phyloP scores from a whole-genome alignment of 2,888 invertebrate genomes.

The Rhorus exstirpatorius region DNA sequence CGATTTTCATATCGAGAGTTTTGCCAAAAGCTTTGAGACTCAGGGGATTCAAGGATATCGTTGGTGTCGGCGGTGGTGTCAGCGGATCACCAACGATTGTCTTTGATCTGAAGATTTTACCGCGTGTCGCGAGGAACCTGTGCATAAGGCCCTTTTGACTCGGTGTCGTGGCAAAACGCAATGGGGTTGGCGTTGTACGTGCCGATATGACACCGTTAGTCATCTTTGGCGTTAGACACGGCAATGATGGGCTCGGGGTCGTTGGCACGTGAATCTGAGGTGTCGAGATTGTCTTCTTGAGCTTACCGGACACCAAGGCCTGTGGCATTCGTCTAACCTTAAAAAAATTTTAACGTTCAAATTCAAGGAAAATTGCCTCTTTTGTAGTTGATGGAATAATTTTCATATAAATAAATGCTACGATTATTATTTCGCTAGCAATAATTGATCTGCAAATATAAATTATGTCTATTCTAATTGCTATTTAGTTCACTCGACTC shows the following conservation, averaged over 20 bases:
- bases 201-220: slow-evolving; percentile 83
- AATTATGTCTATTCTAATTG: too few species aligned
- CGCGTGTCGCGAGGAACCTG: slow-evolving; percentile 91
- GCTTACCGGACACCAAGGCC: slow-evolving; percentile 79
- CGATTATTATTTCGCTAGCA: too few species aligned
- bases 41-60: slow-evolving; percentile 77
- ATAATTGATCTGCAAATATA: too few species aligned
- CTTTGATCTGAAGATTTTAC: slow-evolving; percentile 87
- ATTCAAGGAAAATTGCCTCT: too few species aligned
- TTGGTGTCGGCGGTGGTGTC: slow-evolving; percentile 76
- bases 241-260: slow-evolving; percentile 69
- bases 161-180: slow-evolving; percentile 89
- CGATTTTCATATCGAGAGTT: slow-evolving; percentile 76
- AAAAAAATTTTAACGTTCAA: slow-evolving; percentile 1
- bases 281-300: slow-evolving; percentile 83
- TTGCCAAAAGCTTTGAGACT: slow-evolving; percentile 79
- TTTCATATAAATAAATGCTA: too few species aligned
- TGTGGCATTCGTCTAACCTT: slow-evolving; percentile 83
- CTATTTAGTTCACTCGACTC: too few species aligned
- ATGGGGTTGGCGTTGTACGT: slow-evolving; percentile 79
- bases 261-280: slow-evolving; percentile 81
- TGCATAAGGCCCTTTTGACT: slow-evolving; percentile 94
- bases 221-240: slow-evolving; percentile 79
- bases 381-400: too few species aligned
- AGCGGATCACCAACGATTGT: slow-evolving; percentile 69